Base-by-base conservation (phyloP, 1,140 invertebrate species). In the Brachionus paranguensis region DNA sequence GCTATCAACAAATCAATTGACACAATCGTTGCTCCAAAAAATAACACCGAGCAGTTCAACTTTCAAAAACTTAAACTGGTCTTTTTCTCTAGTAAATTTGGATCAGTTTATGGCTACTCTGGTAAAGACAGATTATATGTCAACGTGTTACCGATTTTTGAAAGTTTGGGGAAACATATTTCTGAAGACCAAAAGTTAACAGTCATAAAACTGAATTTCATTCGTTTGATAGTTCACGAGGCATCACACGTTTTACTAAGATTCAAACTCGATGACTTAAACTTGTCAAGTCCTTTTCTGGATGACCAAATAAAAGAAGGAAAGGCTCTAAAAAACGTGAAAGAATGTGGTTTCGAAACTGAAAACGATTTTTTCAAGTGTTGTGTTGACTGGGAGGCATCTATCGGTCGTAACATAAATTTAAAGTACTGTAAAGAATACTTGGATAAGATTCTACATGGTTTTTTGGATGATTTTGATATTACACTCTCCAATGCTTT, bases 321-420 rank as follows among this genome's bases (percentile, higher is more conserved):
- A 33, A 68, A 68, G 12, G 65, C 8, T 17, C n/a, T 33, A 11
- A 68, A 68, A 41, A 68, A 33, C 11, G 11, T 68, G 6, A 68
- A 41, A 68, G 65, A 68, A 68, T 68, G 65, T 12, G 65, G 65
- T n/a, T 68, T 68, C 6, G 65, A 68, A 68, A 24, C 65, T 68
- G 65, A 68, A 68, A 68, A 68, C 10, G 33, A 68, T 7, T 41
- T 68, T 33, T 68, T 68, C 33, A 68, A 68, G 3, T 10, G 8
- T 68, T 41, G 33, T 68, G 5, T 68, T 33, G 65, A 68, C n/a
- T 68, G 65, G 65, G 33, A 68, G 11, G 27, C 33, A 68, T 68
- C 65, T 3, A 33, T 41, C 11, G 12, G 33, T 68, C 27, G 33
- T 1, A 68, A 12, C 14, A 68, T 68, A 33, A 68, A 68, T 68